A percentile compares a stretch with the other conserved stretches of the same genome.
phyloP scores from a whole-genome alignment of 2,888 invertebrate species.

The Sturmia bella region DNA sequence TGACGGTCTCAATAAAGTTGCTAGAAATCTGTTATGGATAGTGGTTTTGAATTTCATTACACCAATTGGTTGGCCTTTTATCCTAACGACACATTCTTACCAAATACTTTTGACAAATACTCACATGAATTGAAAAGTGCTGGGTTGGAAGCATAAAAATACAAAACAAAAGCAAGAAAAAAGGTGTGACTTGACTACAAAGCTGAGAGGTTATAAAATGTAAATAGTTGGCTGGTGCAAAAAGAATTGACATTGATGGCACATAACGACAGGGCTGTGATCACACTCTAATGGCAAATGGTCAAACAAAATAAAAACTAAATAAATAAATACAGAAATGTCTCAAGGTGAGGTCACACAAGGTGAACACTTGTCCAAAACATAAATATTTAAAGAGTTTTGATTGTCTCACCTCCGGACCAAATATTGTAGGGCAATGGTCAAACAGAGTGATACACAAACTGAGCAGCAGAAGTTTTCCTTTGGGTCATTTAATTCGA shows the following conservation, averaged over 20 bases:
- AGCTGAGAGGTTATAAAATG: constrained; percentile 22
- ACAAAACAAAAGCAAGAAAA: background rate
- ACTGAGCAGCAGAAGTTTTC: too few species aligned
- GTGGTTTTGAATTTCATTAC: constrained; percentile 55
- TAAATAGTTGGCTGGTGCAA: constrained; percentile 10
- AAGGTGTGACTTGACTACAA: constrained; percentile 33
- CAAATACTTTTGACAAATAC: background rate
- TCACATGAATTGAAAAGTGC: too few species aligned
- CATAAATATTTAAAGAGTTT: too few species aligned
- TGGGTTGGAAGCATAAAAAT: too few species aligned
- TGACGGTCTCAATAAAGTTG: constrained; percentile 24
- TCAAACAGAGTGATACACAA: too few species aligned
- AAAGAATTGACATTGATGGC: background rate
- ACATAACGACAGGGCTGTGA: background rate
- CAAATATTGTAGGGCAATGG: too few species aligned
- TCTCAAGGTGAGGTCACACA: too few species aligned
- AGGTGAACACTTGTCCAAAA: too few species aligned
- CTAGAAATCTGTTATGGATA: constrained; percentile 52
- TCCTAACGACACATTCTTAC: background rate
- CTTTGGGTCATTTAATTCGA: too few species aligned
- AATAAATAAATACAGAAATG: background rate
- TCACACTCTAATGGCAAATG: background rate
- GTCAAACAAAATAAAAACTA: background rate
- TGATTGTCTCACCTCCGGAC: too few species aligned
- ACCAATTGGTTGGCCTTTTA: constrained; percentile 4